Conservation (phyloP, 2,797 vertebrate species). For the Syndactyla subalaris region DNA sequence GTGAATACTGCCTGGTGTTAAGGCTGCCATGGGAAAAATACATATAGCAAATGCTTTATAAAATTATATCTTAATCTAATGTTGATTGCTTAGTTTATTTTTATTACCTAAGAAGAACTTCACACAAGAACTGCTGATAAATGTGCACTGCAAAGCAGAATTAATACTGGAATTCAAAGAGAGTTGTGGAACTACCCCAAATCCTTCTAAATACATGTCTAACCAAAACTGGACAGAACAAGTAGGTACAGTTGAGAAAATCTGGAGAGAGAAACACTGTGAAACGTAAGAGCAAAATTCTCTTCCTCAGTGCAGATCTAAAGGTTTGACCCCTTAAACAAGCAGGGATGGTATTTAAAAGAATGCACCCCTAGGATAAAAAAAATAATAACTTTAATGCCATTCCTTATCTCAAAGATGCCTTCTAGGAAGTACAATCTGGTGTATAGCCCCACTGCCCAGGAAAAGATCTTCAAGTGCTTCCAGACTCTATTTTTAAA, state of each 20-base stretch:
- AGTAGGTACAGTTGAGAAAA: not conserved
- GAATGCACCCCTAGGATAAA: not conserved
- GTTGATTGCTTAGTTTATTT: constrained; percentile 13
- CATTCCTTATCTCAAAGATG: not conserved
- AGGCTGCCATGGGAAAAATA: not conserved
- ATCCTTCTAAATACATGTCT: not conserved
- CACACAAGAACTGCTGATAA: not conserved
- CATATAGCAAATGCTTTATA: not conserved
- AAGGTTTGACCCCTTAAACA: not conserved
- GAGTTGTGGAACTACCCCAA: not conserved
- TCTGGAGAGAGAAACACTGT: not conserved
- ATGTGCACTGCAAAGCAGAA: not conserved
- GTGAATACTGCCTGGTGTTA: not conserved
- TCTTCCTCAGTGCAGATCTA: not conserved
- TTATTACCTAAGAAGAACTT: not conserved
- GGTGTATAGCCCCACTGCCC: not conserved
- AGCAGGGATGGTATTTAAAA: not conserved
- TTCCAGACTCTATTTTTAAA: not conserved
- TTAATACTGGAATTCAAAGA: not conserved
- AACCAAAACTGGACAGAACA: not conserved
- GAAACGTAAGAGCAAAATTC: not conserved
- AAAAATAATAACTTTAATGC: not conserved
- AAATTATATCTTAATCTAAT: not conserved
- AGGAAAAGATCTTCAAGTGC: not conserved
- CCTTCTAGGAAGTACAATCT: not conserved